phyloP scores from a whole-genome alignment of 2,113 vertebrate genomes.

The Nanger granti region DNA sequence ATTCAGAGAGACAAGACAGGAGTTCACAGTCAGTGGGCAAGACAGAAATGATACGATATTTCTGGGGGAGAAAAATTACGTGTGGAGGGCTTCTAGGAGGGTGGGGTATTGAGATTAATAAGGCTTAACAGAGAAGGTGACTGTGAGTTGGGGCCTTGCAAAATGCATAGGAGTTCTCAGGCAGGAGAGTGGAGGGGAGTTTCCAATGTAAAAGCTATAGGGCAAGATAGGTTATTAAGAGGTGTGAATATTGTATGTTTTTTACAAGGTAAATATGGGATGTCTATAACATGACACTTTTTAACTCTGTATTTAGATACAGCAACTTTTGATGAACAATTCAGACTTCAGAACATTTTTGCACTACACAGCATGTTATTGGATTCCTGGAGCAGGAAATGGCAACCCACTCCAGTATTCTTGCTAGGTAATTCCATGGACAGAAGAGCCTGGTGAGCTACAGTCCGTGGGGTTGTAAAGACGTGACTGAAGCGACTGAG shows the following conservation, averaged over 20 bases:
- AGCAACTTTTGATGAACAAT: slow-evolving; percentile 31
- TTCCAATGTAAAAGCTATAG: neutral
- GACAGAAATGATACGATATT: neutral
- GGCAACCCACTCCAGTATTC: neutral
- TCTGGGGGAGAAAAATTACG: neutral
- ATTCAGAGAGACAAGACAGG: neutral
- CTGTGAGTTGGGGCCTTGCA: neutral
- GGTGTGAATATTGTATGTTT: neutral
- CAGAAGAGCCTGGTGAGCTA: neutral
- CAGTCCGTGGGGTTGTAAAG: neutral
- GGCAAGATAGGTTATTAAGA: neutral
- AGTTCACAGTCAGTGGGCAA: neutral
- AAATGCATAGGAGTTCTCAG: neutral
- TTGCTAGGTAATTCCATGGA: neutral
- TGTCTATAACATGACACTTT: neutral
- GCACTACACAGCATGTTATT: neutral
- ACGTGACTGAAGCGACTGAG: neutral
- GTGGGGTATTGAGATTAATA: neutral
- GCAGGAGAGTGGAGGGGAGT: neutral
- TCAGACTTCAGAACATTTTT: slow-evolving; percentile 37
- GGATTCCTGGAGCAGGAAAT: neutral
- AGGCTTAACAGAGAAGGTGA: neutral
- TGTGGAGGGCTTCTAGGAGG: neutral
- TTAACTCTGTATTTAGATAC: neutral
- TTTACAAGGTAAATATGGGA: neutral